Percentiles rank a stretch among this genome's conserved stretches.
These are phyloP conservation scores for Sarcophaga peregrina DNA, from an alignment of 1,140 invertebrate species.

Conservation along the genomic window DNA sequence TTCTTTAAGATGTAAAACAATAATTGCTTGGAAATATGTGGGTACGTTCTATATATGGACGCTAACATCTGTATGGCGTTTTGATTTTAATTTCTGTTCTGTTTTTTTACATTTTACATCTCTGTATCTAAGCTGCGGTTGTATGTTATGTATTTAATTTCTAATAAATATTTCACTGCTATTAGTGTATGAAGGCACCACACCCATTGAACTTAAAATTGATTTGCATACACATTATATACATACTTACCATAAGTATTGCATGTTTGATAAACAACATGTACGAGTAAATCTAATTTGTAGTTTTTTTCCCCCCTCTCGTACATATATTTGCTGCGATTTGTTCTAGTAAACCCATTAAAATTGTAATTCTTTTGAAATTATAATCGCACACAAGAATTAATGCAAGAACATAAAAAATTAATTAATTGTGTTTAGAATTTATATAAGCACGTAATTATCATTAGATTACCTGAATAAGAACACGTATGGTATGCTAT, in stretches of 20 bases:
- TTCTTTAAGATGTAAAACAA: constrained; percentile 38
- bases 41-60: constrained; percentile 25
- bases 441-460: constrained; percentile 35
- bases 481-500: no score
- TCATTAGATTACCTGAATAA: constrained; percentile 22
- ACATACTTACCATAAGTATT: constrained; percentile 36
- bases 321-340: no score
- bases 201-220: constrained; percentile 37
- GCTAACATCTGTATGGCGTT: not conserved
- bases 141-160: not conserved
- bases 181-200: constrained; percentile 10
- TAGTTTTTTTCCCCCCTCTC: no score
- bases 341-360: not conserved
- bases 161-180: not conserved
- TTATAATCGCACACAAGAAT: not conserved
- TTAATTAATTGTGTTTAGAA: constrained; percentile 38
- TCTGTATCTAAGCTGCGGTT: not conserved
- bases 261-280: constrained; percentile 38
- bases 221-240: constrained; percentile 18
- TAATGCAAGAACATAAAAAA: constrained; percentile 32
- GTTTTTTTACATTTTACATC: not conserved
- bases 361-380: not conserved
- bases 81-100: no score
- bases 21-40: constrained; percentile 38
- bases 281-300: constrained; percentile 39